Base-by-base conservation (phyloP, 2,888 invertebrate species). In the Phaonia tiefii region DNA sequence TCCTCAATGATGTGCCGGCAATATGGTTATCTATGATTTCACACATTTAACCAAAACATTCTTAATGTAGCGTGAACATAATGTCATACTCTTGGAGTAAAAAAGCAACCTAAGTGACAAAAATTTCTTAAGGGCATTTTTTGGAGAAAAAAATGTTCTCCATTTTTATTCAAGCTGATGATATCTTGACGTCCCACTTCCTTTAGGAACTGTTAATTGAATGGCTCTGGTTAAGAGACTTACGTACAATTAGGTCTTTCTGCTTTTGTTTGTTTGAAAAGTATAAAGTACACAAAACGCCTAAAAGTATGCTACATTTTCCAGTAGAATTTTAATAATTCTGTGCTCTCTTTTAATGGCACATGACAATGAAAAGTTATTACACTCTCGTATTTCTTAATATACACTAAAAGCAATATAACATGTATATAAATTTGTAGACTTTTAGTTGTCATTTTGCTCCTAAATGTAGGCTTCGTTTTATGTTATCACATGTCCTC, bases 1-100 rank as follows among this genome's bases (percentile, higher is more conserved):
- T n/a, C 56, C n/a, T 37, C 26, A 49, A 49, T 26, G 15, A 15
- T 31, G 58, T 63, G 31, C 42, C 37, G 17, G 25, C 46, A 49
- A 66, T 66, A 66, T 49, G 66, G 26, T 49, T 42, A 66, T 66
- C 49, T 49, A 46, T 49, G 66, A 66, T 66, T 66, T 66, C 66
- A 66, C 66, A 66, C 49, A 66, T 66, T 66, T 7, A 49, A 49
- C n/a, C 22, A 26, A 44, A 66, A 31, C 25, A 17, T 66, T 26
- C 49, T 63, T 63, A 20, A 63, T 63, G 42, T 13, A 39, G n/a
- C 15, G 31, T 60, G 11, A 8, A 15, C 46, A 46, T 26, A 20
- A 22, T 44, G 44, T 37, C 17, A 8, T 31, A 31, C n/a, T 31
- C 3, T 31, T 8, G 8, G 31, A 5, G 8, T 31, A 31, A n/a